Percentiles rank a stretch among this genome's conserved stretches.
Evolutionary conservation across 2,797 vertebrate species (phyloP).

Genomic region (Poecilia picta): DNA sequence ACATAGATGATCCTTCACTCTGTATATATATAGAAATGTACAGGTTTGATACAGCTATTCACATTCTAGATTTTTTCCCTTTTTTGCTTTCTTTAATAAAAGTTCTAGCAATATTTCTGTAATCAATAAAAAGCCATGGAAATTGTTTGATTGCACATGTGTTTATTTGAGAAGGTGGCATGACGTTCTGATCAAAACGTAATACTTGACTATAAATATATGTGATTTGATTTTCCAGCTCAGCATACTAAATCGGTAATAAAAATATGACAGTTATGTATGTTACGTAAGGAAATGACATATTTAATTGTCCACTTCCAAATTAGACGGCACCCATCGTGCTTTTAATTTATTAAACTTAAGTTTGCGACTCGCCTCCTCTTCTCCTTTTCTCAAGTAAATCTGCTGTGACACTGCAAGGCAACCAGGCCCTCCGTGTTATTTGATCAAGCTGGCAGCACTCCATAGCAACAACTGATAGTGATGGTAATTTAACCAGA

Average conservation of each 20-base stretch:
- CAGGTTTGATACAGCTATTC: slow-evolving; percentile 78
- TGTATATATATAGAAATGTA: slow-evolving; percentile 75
- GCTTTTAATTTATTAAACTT: not conserved
- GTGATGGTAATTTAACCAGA: not conserved
- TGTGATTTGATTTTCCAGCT: slow-evolving; percentile 40
- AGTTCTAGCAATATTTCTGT: slow-evolving; percentile 81
- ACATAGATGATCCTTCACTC: slow-evolving; percentile 72
- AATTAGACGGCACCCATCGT: not conserved
- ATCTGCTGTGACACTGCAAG: not conserved
- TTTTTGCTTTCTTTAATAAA: slow-evolving; percentile 61
- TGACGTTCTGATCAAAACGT: not conserved
- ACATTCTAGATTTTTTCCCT: slow-evolving; percentile 62
- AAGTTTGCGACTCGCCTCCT: not conserved
- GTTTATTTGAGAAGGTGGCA: slow-evolving; percentile 45
- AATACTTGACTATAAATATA: not conserved
- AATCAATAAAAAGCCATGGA: slow-evolving; percentile 73
- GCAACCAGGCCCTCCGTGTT: not conserved
- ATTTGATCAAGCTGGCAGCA: not conserved
- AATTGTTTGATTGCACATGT: slow-evolving; percentile 53
- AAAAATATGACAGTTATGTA: slow-evolving; percentile 21
- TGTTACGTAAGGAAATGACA: too few species aligned
- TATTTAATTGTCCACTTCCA: not conserved
- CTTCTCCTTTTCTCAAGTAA: not conserved
- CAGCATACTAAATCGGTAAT: slow-evolving; percentile 60
- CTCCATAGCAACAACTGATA: not conserved